Evolutionary conservation across 2,797 vertebrate genomes (phyloP).

Genomic region (Mormyrus hasselquistii): DNA sequence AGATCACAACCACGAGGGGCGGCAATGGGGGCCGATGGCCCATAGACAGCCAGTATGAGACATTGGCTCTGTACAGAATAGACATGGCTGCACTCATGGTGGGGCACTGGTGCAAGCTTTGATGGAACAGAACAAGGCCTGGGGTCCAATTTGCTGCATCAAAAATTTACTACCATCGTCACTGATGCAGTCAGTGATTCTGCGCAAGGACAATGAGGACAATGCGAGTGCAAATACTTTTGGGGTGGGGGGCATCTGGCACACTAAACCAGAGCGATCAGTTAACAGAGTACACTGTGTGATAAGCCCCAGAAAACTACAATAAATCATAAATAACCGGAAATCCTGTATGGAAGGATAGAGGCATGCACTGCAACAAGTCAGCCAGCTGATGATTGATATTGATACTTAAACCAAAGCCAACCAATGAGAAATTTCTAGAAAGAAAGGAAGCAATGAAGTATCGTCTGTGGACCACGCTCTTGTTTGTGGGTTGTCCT

Average conservation of each 20-base stretch:
- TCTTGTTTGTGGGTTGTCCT: neutral
- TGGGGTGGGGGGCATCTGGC: neutral
- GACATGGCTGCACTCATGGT: neutral
- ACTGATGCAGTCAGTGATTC: conserved; percentile 4
- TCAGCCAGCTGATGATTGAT: neutral
- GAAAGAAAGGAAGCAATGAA: neutral
- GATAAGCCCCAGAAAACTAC: neutral
- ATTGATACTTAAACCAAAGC: neutral
- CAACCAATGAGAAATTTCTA: neutral
- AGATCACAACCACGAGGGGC: neutral
- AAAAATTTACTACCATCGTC: neutral
- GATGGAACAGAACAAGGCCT: neutral
- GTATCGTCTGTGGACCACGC: neutral
- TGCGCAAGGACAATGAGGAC: neutral
- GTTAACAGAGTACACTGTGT: neutral
- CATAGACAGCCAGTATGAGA: neutral
- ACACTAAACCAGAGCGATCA: neutral
- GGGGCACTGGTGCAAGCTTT: neutral
- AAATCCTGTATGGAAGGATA: neutral
- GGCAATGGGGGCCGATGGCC: neutral
- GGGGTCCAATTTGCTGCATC: neutral
- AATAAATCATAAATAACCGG: neutral
- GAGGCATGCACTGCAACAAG: neutral
- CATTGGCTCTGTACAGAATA: neutral
- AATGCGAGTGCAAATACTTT: neutral